phyloP scores from a whole-genome alignment of 1,140 invertebrate genomes.

The Neodiprion fabricii region DNA sequence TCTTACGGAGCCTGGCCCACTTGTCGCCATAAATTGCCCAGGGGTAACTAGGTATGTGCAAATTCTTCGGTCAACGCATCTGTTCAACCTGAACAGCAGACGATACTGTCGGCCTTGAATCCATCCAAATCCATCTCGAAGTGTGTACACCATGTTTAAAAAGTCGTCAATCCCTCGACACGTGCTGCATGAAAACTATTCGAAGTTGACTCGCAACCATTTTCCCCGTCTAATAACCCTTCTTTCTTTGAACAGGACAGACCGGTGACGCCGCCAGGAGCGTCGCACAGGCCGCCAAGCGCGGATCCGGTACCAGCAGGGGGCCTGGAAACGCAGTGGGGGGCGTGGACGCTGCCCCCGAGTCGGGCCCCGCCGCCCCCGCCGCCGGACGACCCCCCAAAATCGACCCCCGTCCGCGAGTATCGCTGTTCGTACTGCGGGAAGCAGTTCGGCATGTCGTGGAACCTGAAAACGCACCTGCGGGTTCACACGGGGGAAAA shows the following conservation, averaged over 20 bases:
- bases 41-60: too few species aligned
- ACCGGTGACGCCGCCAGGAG: constrained; percentile 62
- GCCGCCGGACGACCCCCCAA: constrained; percentile 62
- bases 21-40: too few species aligned
- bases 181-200: too few species aligned
- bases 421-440: constrained; percentile 87
- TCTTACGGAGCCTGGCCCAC: too few species aligned
- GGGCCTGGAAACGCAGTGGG: constrained; percentile 65
- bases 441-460: constrained; percentile 89
- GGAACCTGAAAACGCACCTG: constrained; percentile 87
- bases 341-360: constrained; percentile 72
- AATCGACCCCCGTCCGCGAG: constrained; percentile 73
- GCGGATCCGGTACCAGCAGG: constrained; percentile 66
- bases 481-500: constrained; percentile 87
- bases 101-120: too few species aligned
- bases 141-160: too few species aligned
- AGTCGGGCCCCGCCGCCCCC: constrained; percentile 64
- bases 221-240: too few species aligned
- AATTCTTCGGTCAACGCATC: too few species aligned
- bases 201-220: too few species aligned
- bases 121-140: too few species aligned
- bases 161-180: too few species aligned
- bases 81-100: too few species aligned
- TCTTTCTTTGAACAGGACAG: constrained; percentile 51
- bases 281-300: constrained; percentile 73